A percentile compares a stretch with the other conserved stretches of the same genome.
These are phyloP conservation scores for Myotis brandtii DNA, from an alignment of 2,113 vertebrate species.

Conservation along the genomic window DNA sequence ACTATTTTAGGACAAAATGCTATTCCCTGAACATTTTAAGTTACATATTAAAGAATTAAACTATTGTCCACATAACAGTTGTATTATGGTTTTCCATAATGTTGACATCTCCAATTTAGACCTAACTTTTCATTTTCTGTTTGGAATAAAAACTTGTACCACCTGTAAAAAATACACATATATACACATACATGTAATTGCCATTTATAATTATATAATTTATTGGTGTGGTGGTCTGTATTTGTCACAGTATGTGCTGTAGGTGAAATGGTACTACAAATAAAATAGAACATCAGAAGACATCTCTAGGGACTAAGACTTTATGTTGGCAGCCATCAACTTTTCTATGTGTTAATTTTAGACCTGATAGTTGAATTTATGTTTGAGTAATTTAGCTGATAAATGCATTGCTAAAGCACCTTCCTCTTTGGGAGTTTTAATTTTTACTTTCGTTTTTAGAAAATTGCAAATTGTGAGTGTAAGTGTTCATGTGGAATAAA, in stretches of 20 bases:
- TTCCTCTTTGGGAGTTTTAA: constrained; percentile 76
- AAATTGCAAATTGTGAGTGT: constrained; percentile 62
- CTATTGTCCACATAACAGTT: neutral
- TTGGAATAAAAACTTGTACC: constrained; percentile 39
- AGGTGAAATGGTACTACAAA: constrained; percentile 58
- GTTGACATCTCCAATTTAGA: constrained; percentile 43
- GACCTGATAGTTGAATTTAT: constrained; percentile 76
- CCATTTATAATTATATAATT: constrained; percentile 46
- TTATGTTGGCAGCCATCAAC: constrained; percentile 55
- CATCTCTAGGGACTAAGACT: constrained; percentile 51
- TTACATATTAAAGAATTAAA: constrained; percentile 57
- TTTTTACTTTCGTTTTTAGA: constrained; percentile 78
- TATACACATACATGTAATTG: neutral
- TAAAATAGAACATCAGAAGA: constrained; percentile 41
- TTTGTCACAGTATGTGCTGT: constrained; percentile 14
- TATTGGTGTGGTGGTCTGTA: neutral
- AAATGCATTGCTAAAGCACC: constrained; percentile 73
- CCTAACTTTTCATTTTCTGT: constrained; percentile 39
- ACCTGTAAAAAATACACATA: neutral
- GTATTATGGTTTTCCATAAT: neutral
- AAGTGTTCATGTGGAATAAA: constrained; percentile 62
- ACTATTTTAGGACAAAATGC: constrained; percentile 32
- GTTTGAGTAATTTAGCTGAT: constrained; percentile 77
- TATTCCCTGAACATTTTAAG: constrained; percentile 38
- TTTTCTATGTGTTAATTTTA: constrained; percentile 77